phyloP scores from a whole-genome alignment of 2,113 vertebrate genomes.

The Grantiella picta region DNA sequence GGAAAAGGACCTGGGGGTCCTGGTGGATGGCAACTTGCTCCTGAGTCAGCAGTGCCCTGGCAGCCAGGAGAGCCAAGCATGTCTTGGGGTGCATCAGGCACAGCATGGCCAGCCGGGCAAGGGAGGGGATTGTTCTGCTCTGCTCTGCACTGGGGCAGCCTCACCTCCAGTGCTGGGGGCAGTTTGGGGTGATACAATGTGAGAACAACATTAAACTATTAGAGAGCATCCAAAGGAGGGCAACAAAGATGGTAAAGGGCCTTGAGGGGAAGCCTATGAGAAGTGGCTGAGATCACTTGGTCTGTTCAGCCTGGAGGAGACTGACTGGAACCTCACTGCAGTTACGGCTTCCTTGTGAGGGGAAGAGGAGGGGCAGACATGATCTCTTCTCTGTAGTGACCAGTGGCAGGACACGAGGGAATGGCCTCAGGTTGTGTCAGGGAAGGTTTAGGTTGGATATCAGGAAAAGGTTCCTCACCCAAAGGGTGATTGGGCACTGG shows the following conservation, averaged over 20 bases:
- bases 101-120: rapidly evolving
- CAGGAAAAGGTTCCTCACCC: background rate
- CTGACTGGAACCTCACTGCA: background rate
- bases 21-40: rapidly evolving
- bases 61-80: rapidly evolving
- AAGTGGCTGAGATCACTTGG: no score
- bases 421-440: background rate
- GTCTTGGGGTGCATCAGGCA: background rate
- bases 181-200: rapidly evolving
- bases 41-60: rapidly evolving
- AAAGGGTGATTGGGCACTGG: background rate
- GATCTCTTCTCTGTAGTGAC: background rate
- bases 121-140: background rate
- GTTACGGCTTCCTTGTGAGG: background rate
- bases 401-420: background rate
- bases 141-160: rapidly evolving
- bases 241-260: rapidly evolving
- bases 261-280: no score
- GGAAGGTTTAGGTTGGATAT: background rate
- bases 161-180: background rate
- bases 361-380: background rate
- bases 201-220: background rate
- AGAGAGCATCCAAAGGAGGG: rapidly evolving
- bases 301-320: background rate
- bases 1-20: background rate